Conservation (phyloP, 1,140 invertebrate genomes). For the Aricia agestis region DNA sequence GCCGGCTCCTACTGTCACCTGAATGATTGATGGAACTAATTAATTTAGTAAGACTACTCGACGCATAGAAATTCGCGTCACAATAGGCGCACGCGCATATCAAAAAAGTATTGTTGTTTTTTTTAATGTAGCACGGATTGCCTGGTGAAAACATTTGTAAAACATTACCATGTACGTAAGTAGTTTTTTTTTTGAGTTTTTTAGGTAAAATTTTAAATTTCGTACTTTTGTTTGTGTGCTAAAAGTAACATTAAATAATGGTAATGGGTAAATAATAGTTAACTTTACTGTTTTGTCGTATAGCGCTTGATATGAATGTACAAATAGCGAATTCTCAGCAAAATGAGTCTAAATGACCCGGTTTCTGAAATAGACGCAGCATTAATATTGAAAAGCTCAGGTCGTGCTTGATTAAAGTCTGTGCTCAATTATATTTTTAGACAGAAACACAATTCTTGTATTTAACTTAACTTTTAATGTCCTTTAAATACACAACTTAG, state of each 20-base stretch:
- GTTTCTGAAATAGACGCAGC: not conserved
- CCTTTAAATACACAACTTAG: too few species aligned
- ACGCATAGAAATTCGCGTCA: not conserved
- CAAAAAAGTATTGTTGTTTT: constrained; percentile 18
- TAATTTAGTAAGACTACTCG: constrained; percentile 48
- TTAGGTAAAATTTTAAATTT: too few species aligned
- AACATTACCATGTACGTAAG: too few species aligned
- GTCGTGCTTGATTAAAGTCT: not conserved
- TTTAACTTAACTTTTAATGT: too few species aligned
- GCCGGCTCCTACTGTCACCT: constrained; percentile 50
- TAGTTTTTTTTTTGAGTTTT: too few species aligned
- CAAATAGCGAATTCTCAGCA: not conserved
- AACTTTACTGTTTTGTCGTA: too few species aligned
- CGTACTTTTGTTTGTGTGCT: too few species aligned
- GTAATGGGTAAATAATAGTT: too few species aligned
- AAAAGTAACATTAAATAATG: too few species aligned
- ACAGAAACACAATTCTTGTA: too few species aligned
- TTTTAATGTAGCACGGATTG: constrained; percentile 26
- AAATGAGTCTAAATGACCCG: not conserved
- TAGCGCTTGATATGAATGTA: not conserved
- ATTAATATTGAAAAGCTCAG: constrained; percentile 5
- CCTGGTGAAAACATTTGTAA: not conserved
- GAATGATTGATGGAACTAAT: constrained; percentile 72
- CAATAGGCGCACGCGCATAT: constrained; percentile 37
- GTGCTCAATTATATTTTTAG: not conserved